Evolutionary conservation across 2,888 invertebrate genomes (phyloP).

Genomic region (Eristalinus aeneus): DNA sequence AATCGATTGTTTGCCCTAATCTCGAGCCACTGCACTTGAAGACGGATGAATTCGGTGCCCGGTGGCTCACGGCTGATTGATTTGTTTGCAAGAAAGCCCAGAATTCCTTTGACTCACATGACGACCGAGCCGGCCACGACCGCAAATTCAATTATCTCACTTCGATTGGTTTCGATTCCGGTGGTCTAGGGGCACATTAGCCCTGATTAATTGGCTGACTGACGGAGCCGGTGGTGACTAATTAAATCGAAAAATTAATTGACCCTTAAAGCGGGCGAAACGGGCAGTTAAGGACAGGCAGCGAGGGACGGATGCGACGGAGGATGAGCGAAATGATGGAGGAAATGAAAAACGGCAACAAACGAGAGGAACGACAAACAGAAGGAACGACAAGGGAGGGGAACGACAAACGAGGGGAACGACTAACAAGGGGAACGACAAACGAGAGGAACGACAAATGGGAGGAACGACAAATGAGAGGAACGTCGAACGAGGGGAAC

Average conservation of each 20-base stretch:
- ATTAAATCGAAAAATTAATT: conserved; percentile 40
- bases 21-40: conserved; percentile 20
- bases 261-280: background rate
- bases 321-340: too few relatives aligned
- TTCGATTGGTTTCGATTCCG: conserved; percentile 27
- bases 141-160: conserved; percentile 23
- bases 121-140: background rate
- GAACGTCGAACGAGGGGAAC: too few relatives aligned
- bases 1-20: conserved; percentile 44
- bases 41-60: conserved; percentile 1
- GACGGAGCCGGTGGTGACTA: conserved; percentile 12
- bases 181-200: background rate
- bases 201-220: conserved; percentile 39
- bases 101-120: conserved; percentile 15
- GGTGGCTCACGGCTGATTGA: background rate
- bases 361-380: too few relatives aligned
- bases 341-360: too few relatives aligned
- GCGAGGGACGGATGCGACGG: too few relatives aligned
- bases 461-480: too few relatives aligned
- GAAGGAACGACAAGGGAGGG: too few relatives aligned
- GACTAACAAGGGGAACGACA: too few relatives aligned
- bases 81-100: background rate
- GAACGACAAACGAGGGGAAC: too few relatives aligned
- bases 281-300: background rate
- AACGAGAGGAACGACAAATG: too few relatives aligned